Evolutionary conservation across 2,797 vertebrate species (phyloP).

Genomic region (Amblyopsis hoosieri): DNA sequence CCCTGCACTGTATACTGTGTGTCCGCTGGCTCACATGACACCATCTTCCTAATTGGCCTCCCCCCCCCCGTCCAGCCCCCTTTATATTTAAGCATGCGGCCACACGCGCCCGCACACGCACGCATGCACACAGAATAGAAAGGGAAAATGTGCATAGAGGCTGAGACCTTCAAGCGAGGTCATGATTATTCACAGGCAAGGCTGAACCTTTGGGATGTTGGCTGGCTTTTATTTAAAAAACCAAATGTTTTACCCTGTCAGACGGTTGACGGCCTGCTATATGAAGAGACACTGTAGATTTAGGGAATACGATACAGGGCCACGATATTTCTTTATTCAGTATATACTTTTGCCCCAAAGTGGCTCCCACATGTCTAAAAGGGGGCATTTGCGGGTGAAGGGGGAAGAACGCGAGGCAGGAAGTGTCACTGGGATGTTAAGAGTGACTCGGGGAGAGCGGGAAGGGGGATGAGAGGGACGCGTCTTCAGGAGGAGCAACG

Average conservation of each 20-base stretch:
- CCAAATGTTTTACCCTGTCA: conserved; percentile 2
- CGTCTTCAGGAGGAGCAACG: too few species aligned
- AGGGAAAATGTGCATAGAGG: too few species aligned
- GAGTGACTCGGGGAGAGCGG: background rate
- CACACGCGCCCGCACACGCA: too few species aligned
- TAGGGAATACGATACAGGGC: background rate
- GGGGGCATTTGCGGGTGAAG: conserved; percentile 1
- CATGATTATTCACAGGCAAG: too few species aligned
- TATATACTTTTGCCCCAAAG: background rate
- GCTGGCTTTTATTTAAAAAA: background rate
- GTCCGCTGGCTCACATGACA: conserved; percentile 53
- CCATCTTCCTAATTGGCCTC: conserved; percentile 57
- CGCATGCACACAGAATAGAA: too few species aligned
- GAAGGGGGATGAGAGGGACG: background rate
- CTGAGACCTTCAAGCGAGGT: too few species aligned
- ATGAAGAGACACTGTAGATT: background rate
- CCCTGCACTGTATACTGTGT: conserved; percentile 32
- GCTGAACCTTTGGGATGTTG: too few species aligned
- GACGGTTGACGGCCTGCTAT: background rate
- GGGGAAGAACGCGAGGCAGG: background rate
- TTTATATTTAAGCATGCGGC: too few species aligned
- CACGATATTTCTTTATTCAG: too few species aligned
- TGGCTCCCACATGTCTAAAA: conserved; percentile 1
- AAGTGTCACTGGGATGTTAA: background rate
- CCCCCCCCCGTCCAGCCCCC: background rate